phyloP scores from a whole-genome alignment of 2,888 invertebrate species.

The Eucriotettix oculatus region DNA sequence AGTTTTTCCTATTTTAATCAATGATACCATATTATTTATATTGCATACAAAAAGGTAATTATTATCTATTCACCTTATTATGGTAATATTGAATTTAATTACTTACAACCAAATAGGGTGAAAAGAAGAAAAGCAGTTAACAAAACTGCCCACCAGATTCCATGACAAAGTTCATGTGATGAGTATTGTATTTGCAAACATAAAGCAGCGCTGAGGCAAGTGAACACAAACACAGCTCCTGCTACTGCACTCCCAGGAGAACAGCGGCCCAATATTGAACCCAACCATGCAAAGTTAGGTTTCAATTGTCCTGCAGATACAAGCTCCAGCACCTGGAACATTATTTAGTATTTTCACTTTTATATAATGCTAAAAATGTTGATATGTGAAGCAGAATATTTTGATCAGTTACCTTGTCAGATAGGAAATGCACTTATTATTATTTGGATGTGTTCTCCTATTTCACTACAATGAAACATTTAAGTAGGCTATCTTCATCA shows the following conservation, averaged over 20 bases:
- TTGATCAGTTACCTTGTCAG: too few relatives aligned
- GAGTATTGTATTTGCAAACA: constrained; percentile 46
- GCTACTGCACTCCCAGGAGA: constrained; percentile 62
- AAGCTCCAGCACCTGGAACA: background rate
- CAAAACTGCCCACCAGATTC: constrained; percentile 51
- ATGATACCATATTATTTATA: too few relatives aligned
- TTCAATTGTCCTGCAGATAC: constrained; percentile 48
- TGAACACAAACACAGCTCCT: constrained; percentile 52
- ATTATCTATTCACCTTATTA: too few relatives aligned
- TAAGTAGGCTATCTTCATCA: too few relatives aligned
- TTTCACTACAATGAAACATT: too few relatives aligned
- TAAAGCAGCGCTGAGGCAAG: constrained; percentile 46
- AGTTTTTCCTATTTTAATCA: too few relatives aligned
- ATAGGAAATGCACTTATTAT: too few relatives aligned
- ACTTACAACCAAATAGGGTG: constrained; percentile 46
- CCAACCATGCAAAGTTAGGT: constrained; percentile 54
- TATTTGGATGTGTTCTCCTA: too few relatives aligned
- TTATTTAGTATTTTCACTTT: too few relatives aligned
- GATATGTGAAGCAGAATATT: too few relatives aligned
- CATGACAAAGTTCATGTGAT: constrained; percentile 29
- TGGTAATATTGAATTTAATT: background rate
- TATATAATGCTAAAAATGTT: too few relatives aligned
- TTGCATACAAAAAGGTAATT: background rate
- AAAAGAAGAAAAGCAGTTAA: constrained; percentile 43
- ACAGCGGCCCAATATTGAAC: constrained; percentile 52